Evolutionary conservation across 2,797 vertebrate genomes (phyloP).

Genomic region (Astyanax mexicanus): DNA sequence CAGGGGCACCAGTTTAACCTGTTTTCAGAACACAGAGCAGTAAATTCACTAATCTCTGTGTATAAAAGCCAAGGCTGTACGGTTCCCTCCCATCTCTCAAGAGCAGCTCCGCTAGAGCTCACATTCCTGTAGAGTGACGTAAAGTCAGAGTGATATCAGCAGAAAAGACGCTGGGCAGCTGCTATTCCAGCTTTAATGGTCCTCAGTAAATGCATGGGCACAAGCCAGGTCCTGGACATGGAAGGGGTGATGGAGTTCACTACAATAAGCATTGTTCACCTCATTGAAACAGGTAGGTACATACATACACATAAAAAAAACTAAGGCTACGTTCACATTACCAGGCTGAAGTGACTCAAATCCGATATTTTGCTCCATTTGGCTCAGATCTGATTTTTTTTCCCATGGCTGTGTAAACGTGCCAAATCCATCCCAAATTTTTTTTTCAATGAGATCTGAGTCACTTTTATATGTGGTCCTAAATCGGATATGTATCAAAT

Average conservation of each 20-base stretch:
- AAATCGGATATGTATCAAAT: too few species aligned
- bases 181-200: slow-evolving; percentile 22
- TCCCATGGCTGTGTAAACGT: too few species aligned
- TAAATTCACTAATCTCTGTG: neutral
- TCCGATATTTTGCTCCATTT: too few species aligned
- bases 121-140: slow-evolving; percentile 17
- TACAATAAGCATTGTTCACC: neutral
- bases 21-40: neutral
- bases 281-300: neutral
- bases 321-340: too few species aligned
- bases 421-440: too few species aligned
- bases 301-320: neutral
- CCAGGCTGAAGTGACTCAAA: too few species aligned
- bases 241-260: neutral
- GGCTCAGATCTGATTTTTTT: too few species aligned
- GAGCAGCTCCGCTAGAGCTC: neutral
- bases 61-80: neutral
- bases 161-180: slow-evolving; percentile 19
- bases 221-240: slow-evolving; percentile 2
- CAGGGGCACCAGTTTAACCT: neutral
- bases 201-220: slow-evolving; percentile 24
- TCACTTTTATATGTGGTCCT: too few species aligned
- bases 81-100: neutral
- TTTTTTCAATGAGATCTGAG: too few species aligned
- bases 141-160: slow-evolving; percentile 16